These are phyloP conservation scores for Choloepus hoffmanni DNA, from an alignment of 2,113 vertebrate species.

Conservation along the genomic window DNA sequence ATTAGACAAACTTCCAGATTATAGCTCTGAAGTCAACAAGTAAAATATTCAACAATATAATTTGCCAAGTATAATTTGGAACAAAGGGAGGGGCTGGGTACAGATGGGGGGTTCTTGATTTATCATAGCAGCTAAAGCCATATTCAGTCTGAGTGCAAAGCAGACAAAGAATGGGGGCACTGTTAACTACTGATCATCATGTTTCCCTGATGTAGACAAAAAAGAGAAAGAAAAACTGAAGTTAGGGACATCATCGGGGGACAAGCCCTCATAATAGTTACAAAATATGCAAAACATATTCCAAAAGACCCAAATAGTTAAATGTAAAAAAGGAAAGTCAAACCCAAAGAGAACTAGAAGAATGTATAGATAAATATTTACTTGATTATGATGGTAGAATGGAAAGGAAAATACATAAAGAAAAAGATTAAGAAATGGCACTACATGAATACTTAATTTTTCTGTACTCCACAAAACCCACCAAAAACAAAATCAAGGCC, in stretches of 20 bases:
- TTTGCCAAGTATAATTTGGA: slow-evolving; percentile 80
- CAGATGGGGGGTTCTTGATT: slow-evolving; percentile 54
- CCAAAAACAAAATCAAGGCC: not conserved
- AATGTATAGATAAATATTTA: slow-evolving; percentile 46
- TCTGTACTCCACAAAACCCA: slow-evolving; percentile 38
- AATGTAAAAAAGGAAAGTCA: not conserved
- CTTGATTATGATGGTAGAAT: not conserved
- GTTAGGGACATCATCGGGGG: not conserved
- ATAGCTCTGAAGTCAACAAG: slow-evolving; percentile 82
- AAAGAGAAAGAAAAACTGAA: not conserved
- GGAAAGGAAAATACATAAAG: not conserved
- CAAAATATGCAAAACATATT: slow-evolving; percentile 45
- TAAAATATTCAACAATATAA: slow-evolving; percentile 79
- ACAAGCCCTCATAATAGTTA: slow-evolving; percentile 36
- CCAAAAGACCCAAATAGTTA: slow-evolving; percentile 17
- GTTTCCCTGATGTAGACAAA: slow-evolving; percentile 35
- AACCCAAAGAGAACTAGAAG: not conserved
- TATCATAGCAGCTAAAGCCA: slow-evolving; percentile 66
- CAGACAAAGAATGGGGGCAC: slow-evolving; percentile 44
- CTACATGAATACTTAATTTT: slow-evolving; percentile 48
- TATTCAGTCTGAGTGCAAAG: slow-evolving; percentile 43
- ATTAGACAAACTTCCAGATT: slow-evolving; percentile 84
- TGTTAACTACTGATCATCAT: not conserved
- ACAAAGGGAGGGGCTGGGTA: not conserved
- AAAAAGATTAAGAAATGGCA: slow-evolving; percentile 17